Conservation (phyloP, 2,797 vertebrate genomes). For the Caiman crocodilus region DNA sequence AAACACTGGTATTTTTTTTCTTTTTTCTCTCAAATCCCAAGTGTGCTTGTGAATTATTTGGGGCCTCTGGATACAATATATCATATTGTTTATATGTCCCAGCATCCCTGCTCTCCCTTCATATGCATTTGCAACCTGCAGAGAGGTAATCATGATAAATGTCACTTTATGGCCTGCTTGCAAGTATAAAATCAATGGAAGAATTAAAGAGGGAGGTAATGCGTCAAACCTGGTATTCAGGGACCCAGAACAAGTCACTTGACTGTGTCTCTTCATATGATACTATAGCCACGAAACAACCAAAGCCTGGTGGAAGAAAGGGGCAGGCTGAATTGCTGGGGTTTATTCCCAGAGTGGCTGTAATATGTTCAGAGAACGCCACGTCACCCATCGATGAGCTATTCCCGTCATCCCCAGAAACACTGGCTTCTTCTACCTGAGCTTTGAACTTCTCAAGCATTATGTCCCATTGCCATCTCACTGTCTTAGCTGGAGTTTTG, state of each 20-base stretch:
- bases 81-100: not conserved
- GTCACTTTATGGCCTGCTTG: not conserved
- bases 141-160: too few relatives aligned
- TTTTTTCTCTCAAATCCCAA: constrained; percentile 9
- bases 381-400: not conserved
- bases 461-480: not conserved
- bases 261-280: not conserved
- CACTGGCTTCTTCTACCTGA: not conserved
- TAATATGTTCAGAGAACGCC: not conserved
- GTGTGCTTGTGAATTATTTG: not conserved
- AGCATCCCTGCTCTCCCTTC: not conserved
- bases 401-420: not conserved
- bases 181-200: not conserved
- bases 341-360: not conserved
- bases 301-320: not conserved
- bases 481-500: not conserved
- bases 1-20: constrained; percentile 7
- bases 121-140: not conserved
- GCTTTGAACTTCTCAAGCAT: not conserved
- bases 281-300: not conserved
- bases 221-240: not conserved
- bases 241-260: not conserved
- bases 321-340: not conserved
- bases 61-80: not conserved
- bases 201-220: not conserved